phyloP scores from a whole-genome alignment of 2,888 invertebrate species.

The Anthophora plumipes region DNA sequence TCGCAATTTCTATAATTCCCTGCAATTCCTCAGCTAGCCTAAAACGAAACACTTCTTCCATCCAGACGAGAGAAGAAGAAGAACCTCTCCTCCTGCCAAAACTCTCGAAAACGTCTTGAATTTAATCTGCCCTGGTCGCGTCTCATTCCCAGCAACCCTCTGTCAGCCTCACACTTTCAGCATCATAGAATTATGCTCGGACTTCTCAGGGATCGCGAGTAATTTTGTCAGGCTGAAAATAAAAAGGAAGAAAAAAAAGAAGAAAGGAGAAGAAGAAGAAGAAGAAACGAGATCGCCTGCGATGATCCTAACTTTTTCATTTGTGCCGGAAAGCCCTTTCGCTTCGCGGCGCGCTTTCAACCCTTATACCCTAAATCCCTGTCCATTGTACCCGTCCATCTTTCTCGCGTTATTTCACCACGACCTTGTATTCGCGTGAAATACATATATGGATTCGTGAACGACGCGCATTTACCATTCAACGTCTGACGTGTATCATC shows the following conservation, averaged over 20 bases:
- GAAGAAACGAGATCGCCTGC: constrained; percentile 35
- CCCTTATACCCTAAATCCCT: constrained; percentile 56
- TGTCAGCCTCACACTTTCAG: constrained; percentile 2
- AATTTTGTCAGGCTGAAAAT: constrained; percentile 59
- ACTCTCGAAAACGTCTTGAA: constrained; percentile 41
- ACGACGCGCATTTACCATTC: constrained; percentile 13
- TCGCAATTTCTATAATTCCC: constrained; percentile 15
- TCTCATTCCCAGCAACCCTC: constrained; percentile 26
- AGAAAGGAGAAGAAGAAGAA: no score
- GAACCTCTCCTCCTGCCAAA: constrained; percentile 1
- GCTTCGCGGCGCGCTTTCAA: constrained; percentile 35
- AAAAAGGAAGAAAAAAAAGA: no score
- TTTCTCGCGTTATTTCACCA: constrained; percentile 30
- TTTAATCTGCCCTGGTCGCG: constrained; percentile 52
- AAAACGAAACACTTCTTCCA: constrained; percentile 29
- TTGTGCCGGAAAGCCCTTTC: constrained; percentile 34
- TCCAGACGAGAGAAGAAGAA: neutral
- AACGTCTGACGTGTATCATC: constrained; percentile 15
- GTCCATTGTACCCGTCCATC: constrained; percentile 40
- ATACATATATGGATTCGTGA: constrained; percentile 25
- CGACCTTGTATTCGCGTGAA: constrained; percentile 5
- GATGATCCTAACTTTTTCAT: constrained; percentile 65
- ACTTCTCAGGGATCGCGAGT: constrained; percentile 25
- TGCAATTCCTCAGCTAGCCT: neutral
- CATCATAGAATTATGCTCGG: constrained; percentile 53